Evolutionary conservation across 2,797 vertebrate species (phyloP), one percentile per base, ranked within the genome.

Genomic region (Picus viridis): DNA sequence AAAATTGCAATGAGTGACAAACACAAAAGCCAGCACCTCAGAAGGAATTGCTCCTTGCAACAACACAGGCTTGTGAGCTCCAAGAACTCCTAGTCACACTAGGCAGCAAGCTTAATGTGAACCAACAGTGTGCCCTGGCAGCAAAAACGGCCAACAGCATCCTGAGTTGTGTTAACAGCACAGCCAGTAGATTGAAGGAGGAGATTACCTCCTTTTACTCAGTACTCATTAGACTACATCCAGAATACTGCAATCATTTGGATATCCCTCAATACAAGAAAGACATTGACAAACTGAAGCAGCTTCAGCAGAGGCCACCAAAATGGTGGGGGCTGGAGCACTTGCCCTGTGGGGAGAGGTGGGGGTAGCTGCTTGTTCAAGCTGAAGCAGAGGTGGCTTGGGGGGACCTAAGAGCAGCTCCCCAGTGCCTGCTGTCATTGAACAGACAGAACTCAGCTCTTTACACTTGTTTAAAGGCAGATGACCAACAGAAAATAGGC

Each of bases 401-500:
- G 7, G 7, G 43, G 11, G 29, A n/a, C 7, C 32, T 54, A 57
- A 26, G 17, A 72, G 68, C 56, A 82, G 51, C 45, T 76, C 6
- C 34, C 10, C 51, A 54, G 41, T 51, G 53, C 45, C 59, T 39
- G 27, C 1, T 3, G 47, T 54, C 53, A 65, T 2, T 13, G 20
- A 75, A 75, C 34, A 92, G 34, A 74, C 0, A 0, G 26, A 72
- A 7, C 9, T 9, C 6, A 30, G 41, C 12, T 83, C 61, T 62
- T 65, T n/a, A 67, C 0, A 1, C 15, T 1, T 72, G 30, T 11
- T 65, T 43, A 34, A 77, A 1, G 8, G 27, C 36, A 43, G 26
- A 32, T 87, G 12, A 29, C 54, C 64, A 72, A 49, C 18, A 62
- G 18, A 54, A 5, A 4, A 76, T 0, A 72, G 58, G 47, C 9